Base-by-base conservation (phyloP, 1,140 invertebrate genomes). In the Drosophila nannoptera region DNA sequence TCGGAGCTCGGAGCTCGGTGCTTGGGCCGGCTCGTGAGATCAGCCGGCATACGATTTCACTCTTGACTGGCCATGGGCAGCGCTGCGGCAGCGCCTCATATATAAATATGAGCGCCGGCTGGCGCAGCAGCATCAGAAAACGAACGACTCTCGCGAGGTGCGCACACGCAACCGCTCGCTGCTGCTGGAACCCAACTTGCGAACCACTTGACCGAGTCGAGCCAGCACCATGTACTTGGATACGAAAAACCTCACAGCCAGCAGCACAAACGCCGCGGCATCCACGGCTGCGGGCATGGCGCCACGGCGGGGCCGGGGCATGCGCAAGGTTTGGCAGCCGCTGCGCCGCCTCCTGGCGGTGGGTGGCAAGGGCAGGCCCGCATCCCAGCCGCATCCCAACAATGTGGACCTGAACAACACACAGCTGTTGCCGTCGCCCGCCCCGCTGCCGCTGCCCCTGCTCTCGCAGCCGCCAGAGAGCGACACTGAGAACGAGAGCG, bases 81-180 rank as follows among this genome's bases (percentile, higher is more conserved):
- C 81, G 81, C 77, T 70, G 84, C 71, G 68, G 59, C 80, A 61
- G 84, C 66, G 69, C 46, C 73, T 77, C 77, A 86, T 86, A 86
- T 88, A 88, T 88, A 88, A 88, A 88, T 88, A 78, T 84, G 77
- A 86, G 86, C 75, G 72, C 60, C 75, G 70, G 54, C 43, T 59
- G 78, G 73, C 77, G 81, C 75, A 87, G 77, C 87, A 88, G 87
- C 87, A 88, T 88, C 87, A 88, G 87, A 87, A 76, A 87, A 81
- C 81, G 73, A 88, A 64, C 76, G 87, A 77, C 77, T 77, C 81
- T 86, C 75, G 84, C 73, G 78, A 87, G 80, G 87, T 80, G 74
- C 78, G 83, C 87, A 88, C 78, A 84, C 81, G 81, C 81, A 84
- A 86, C 77, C 67, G 38, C 76, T 76, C 73, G 78, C 68, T 64